phyloP scores from a whole-genome alignment of 2,797 vertebrate species.

The Malacoraja senta region DNA sequence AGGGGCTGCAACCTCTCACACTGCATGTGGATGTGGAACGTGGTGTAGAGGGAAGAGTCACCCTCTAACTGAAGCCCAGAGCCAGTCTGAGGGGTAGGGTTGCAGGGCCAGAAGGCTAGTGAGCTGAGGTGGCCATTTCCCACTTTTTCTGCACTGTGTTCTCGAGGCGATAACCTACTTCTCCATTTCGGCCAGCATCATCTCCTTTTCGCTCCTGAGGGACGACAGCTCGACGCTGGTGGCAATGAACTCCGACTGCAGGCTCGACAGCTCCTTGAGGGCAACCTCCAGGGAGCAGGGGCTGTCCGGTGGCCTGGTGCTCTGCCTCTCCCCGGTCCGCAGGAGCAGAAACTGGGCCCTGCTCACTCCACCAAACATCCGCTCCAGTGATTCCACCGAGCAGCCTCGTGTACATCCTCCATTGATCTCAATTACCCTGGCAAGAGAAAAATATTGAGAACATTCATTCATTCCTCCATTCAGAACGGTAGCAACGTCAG shows the following conservation, averaged over 20 bases:
- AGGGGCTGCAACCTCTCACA: too few species aligned
- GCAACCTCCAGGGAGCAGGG: not conserved
- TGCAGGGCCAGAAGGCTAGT: not conserved
- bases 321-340: not conserved
- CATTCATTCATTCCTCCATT: not conserved
- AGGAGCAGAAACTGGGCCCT: not conserved
- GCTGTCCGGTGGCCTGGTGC: not conserved
- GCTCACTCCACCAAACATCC: not conserved
- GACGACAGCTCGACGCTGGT: not conserved
- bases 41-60: too few species aligned
- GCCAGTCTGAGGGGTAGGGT: too few species aligned
- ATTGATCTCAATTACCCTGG: conserved; percentile 17
- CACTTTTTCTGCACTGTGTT: not conserved
- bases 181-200: not conserved
- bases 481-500: too few species aligned
- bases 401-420: not conserved
- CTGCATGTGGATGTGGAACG: too few species aligned
- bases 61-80: not conserved
- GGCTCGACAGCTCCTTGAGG: not conserved
- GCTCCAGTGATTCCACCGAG: not conserved
- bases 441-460: not conserved
- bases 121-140: not conserved
- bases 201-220: conserved; percentile 9
- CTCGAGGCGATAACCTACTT: not conserved
- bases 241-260: not conserved